Evolutionary conservation across 2,888 invertebrate genomes (phyloP), one percentile per base, ranked within the genome.

Genomic region (Cremastinae sp.): DNA sequence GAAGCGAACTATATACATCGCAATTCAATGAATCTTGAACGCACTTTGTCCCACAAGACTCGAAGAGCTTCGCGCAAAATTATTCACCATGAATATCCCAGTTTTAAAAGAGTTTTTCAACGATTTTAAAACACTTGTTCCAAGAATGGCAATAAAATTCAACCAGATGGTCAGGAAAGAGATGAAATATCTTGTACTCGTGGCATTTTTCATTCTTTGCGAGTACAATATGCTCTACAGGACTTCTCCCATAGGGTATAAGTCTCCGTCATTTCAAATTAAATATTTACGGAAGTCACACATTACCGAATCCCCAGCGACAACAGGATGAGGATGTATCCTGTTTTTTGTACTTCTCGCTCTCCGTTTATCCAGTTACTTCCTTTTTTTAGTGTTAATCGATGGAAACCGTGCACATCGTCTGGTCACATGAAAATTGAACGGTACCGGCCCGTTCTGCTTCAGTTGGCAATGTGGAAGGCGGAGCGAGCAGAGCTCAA

Each of bases 341-440:
- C n/a, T n/a, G 20, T 43, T 59, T 28, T 28, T 22, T 20, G 41
- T 65, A 47, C 49, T 58, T 41, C 39, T 71, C 41, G 7, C 61
- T 28, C 8, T 18, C 4, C 20, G 37, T 9, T 20, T 9, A 20
- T 39, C 16, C 39, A 37, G 10, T 35, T 39, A 18, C 39, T 35
- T 55, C 53, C 37, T 10, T 56, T 2, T 37, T 10, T 37, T 56
- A 20, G 45, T 59, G 56, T 70, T 65, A 59, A 75, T 70, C 49
- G 45, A 22, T 22, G 28, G 70, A 70, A 75, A 49, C 75, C 75
- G 53, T 18, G 39, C 65, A 56, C 49, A 62, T 68, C 41, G 39
- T 16, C 39, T 47, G 59, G 12, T 51, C 53, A 65, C 55, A 43
- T 35, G 55, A 28, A 66, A 66, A 43, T 35, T 56, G 65, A 61